A percentile compares a stretch with the other conserved stretches of the same genome.
Evolutionary conservation across 2,888 invertebrate species (phyloP).

Genomic region (Pseudolycoriella hygida): DNA sequence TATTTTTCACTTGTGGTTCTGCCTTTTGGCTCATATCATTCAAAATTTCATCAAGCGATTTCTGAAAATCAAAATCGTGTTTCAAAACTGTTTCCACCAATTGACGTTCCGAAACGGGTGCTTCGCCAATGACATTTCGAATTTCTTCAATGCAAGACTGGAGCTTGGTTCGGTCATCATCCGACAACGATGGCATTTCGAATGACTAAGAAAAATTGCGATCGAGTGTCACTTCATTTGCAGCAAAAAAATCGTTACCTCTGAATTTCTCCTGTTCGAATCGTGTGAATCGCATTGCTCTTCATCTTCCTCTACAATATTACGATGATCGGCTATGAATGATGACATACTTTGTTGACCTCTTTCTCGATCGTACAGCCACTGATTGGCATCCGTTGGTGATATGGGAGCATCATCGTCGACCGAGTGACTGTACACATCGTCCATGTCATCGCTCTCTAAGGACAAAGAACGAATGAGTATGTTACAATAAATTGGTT

Average conservation of each 20-base stretch:
- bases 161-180: constrained; percentile 53
- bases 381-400: constrained; percentile 69
- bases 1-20: background rate
- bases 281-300: constrained; percentile 34
- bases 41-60: constrained; percentile 55
- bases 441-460: constrained; percentile 79
- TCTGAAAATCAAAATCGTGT: constrained; percentile 53
- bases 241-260: no score
- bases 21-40: constrained; percentile 22
- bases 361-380: constrained; percentile 66
- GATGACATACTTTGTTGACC: constrained; percentile 56
- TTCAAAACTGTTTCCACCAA: constrained; percentile 54
- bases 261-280: constrained; percentile 29
- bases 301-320: constrained; percentile 55
- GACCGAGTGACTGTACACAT: constrained; percentile 78
- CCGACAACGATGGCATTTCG: constrained; percentile 35
- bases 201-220: constrained; percentile 21
- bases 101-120: constrained; percentile 48
- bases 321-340: constrained; percentile 47
- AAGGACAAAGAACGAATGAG: no score
- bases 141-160: constrained; percentile 73
- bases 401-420: constrained; percentile 87
- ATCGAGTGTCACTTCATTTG: background rate
- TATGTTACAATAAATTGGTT: no score
- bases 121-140: constrained; percentile 60